Evolutionary conservation across 2,888 invertebrate species (phyloP).

Genomic region (Epicampocera succincta): DNA sequence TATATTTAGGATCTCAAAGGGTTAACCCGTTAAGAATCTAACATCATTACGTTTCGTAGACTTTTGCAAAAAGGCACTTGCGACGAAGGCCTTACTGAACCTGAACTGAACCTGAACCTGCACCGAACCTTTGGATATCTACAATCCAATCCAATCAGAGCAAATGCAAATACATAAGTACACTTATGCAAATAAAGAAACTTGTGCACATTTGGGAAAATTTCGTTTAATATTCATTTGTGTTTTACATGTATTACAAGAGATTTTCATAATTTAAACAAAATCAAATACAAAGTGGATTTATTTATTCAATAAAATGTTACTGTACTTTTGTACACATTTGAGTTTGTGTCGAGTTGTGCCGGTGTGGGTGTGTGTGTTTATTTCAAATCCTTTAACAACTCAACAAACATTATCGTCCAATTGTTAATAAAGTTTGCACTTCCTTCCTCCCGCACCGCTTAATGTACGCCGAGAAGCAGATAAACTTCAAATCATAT

Average conservation of each 20-base stretch:
- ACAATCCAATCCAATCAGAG: too few species aligned
- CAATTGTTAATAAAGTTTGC: slow-evolving; percentile 61
- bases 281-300: slow-evolving; percentile 37
- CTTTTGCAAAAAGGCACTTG: too few species aligned
- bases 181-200: slow-evolving; percentile 8
- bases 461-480: slow-evolving; percentile 21
- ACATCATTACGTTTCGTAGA: too few species aligned
- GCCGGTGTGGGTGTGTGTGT: background rate
- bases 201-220: slow-evolving; percentile 38
- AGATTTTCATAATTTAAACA: slow-evolving; percentile 61
- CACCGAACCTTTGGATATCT: too few species aligned
- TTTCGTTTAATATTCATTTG: slow-evolving; percentile 66
- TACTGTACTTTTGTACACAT: background rate
- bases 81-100: too few species aligned
- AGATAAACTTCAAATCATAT: slow-evolving; percentile 24
- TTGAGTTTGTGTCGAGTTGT: background rate
- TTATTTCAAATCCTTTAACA: slow-evolving; percentile 35
- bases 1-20: too few species aligned
- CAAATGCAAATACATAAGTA: slow-evolving; percentile 22
- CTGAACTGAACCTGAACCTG: too few species aligned
- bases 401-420: slow-evolving; percentile 59
- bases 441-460: background rate
- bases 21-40: too few species aligned
- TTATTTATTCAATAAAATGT: slow-evolving; percentile 25
- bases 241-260: slow-evolving; percentile 59